A percentile compares a stretch with the other conserved stretches of the same genome.
Conservation (phyloP, 1,140 invertebrate species). For the Drosophila sechellia region DNA sequence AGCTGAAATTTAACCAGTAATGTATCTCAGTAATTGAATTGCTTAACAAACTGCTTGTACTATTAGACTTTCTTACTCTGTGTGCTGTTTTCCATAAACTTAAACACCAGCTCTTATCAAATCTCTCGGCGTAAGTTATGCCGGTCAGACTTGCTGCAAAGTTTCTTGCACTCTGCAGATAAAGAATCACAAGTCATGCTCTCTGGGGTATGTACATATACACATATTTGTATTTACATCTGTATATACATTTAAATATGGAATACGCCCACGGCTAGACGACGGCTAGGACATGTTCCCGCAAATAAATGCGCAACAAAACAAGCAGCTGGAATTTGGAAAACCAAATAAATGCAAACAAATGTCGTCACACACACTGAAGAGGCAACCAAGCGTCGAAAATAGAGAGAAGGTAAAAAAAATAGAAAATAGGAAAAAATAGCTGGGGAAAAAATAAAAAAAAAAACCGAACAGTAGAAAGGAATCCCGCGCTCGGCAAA, state of each 20-base stretch:
- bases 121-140: background rate
- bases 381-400: slow-evolving; percentile 43
- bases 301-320: slow-evolving; percentile 27
- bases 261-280: slow-evolving; percentile 66
- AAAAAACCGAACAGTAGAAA: slow-evolving; percentile 29
- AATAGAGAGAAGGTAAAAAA: slow-evolving; percentile 32
- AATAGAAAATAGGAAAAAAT: slow-evolving; percentile 36
- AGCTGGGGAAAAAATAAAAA: slow-evolving; percentile 2
- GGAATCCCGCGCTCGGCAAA: slow-evolving; percentile 66
- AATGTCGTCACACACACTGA: slow-evolving; percentile 59
- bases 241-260: background rate
- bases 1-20: background rate
- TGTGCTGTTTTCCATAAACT: too few species aligned
- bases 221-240: background rate
- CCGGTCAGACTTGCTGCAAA: background rate
- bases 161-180: slow-evolving; percentile 20
- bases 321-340: slow-evolving; percentile 45
- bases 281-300: slow-evolving; percentile 36
- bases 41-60: background rate
- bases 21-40: background rate
- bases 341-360: slow-evolving; percentile 80
- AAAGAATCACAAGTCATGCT: slow-evolving; percentile 9
- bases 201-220: background rate
- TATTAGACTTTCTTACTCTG: background rate
- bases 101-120: background rate